A percentile compares a stretch with the other conserved stretches of the same genome.
Evolutionary conservation across 2,113 vertebrate genomes (phyloP).

Genomic region (Gadus chalcogrammus): DNA sequence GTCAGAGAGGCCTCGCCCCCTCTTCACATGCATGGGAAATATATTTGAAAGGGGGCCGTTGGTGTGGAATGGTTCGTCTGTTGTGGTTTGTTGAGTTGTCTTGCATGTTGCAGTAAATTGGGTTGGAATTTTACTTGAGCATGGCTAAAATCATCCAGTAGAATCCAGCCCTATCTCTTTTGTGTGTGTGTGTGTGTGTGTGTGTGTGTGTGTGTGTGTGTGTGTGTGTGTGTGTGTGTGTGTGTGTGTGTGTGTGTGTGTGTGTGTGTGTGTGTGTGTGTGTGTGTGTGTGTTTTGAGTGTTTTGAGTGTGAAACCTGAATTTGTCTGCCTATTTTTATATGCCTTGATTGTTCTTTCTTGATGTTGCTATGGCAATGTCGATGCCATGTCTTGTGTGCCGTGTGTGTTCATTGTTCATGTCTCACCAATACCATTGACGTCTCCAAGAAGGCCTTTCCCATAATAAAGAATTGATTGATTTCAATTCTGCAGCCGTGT

Average conservation of each 20-base stretch:
- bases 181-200: slow-evolving; percentile 1
- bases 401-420: slow-evolving; percentile 18
- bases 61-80: slow-evolving; percentile 19
- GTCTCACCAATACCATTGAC: slow-evolving; percentile 37
- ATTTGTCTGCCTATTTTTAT: background rate
- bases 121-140: too few relatives aligned
- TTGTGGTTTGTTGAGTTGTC: slow-evolving; percentile 10
- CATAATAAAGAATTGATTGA: slow-evolving; percentile 19
- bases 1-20: slow-evolving; percentile 40
- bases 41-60: slow-evolving; percentile 55
- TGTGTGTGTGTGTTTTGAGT: too few relatives aligned
- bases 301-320: background rate
- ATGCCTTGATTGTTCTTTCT: background rate
- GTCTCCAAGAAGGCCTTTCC: slow-evolving; percentile 18
- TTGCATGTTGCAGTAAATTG: too few relatives aligned
- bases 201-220: slow-evolving; percentile 13
- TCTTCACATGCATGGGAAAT: slow-evolving; percentile 64
- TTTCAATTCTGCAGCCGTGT: slow-evolving; percentile 21
- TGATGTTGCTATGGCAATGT: slow-evolving; percentile 22
- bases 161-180: background rate
- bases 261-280: too few relatives aligned
- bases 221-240: background rate
- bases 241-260: background rate
- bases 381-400: slow-evolving; percentile 21
- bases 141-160: background rate